Evolutionary conservation across 23 tunicate species (phyloP).

Genomic region (Oikopleura dioica): DNA sequence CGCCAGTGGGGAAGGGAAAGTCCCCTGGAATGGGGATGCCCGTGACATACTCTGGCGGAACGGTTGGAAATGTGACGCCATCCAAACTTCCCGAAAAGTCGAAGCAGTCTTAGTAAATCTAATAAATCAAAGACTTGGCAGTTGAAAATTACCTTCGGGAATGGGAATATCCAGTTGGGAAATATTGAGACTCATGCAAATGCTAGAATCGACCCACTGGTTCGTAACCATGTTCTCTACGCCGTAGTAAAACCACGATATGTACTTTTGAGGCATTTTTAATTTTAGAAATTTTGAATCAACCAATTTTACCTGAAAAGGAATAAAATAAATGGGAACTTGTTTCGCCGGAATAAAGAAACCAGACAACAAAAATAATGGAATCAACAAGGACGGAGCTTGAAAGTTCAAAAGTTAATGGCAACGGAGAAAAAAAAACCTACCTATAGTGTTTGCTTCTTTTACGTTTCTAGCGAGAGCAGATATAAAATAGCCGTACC

Average conservation of each 20-base stretch:
- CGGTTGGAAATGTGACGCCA: neutral
- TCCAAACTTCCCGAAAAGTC: neutral
- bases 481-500: slow-evolving; percentile 14
- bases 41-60: neutral
- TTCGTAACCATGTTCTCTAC: neutral
- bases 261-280: too few species aligned
- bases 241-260: slow-evolving; percentile 6
- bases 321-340: slow-evolving; percentile 7
- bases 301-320: too few species aligned
- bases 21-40: neutral
- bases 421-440: too few species aligned
- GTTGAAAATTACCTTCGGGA: neutral
- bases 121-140: neutral
- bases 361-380: slow-evolving; percentile 7
- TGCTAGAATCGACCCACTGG: neutral
- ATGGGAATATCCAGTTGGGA: neutral
- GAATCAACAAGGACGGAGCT: neutral
- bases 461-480: neutral
- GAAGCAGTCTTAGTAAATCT: neutral
- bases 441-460: slow-evolving; percentile 3
- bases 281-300: too few species aligned
- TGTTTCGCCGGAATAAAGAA: neutral
- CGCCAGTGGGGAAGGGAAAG: neutral
- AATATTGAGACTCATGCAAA: neutral
- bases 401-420: too few species aligned